Percentiles rank a stretch among this genome's conserved stretches.
These are phyloP conservation scores for Erythrocercus mccallii DNA, from an alignment of 2,113 vertebrate genomes.

Conservation along the genomic window DNA sequence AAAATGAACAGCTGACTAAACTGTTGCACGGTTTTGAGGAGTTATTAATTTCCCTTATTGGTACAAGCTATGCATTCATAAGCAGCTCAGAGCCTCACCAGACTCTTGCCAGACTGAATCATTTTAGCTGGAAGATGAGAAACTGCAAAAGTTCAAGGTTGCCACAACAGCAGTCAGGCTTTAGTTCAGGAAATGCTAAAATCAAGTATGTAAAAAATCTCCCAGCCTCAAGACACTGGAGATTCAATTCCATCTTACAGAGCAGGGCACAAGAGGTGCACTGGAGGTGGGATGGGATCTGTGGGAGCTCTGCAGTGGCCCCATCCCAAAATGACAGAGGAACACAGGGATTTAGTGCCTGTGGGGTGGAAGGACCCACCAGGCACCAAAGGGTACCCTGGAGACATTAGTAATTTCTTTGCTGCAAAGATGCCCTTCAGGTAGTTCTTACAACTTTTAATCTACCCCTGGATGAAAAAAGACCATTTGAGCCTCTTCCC, in stretches of 20 bases:
- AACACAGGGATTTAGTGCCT: not conserved
- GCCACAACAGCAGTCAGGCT: not conserved
- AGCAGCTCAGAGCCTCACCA: conserved; percentile 13
- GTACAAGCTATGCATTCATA: not conserved
- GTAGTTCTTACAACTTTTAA: not conserved
- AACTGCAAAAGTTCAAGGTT: conserved; percentile 16
- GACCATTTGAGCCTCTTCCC: not conserved
- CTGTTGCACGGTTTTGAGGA: not conserved
- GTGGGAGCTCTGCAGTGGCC: not conserved
- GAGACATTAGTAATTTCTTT: not conserved
- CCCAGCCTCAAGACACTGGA: not conserved
- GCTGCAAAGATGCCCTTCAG: not conserved
- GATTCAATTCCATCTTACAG: not conserved
- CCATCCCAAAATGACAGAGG: not conserved
- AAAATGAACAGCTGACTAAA: not conserved
- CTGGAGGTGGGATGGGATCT: not conserved
- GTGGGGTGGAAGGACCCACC: not conserved
- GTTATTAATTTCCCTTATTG: conserved; percentile 17
- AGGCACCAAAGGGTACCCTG: not conserved
- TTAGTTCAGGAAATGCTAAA: not conserved
- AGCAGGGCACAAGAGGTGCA: rapidly evolving
- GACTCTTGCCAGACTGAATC: conserved; percentile 4
- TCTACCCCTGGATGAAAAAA: not conserved
- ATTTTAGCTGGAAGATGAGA: not conserved
- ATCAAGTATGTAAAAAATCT: not conserved